Evolutionary conservation across 2,888 invertebrate species (phyloP).

Genomic region (Lasioglossum pauxillum): DNA sequence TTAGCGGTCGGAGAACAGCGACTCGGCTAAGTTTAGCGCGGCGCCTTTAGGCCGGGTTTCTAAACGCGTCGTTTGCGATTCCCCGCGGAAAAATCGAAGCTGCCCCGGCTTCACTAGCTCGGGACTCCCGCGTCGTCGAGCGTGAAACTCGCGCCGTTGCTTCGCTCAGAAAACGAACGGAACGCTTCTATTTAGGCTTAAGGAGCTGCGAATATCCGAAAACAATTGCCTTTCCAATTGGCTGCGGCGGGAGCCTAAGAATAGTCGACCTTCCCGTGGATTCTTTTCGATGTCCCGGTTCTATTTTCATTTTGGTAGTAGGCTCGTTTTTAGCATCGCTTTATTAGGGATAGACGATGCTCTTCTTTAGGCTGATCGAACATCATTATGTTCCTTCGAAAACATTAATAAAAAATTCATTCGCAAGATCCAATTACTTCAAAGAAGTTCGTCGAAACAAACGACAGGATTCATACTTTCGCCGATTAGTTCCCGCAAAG

Average conservation of each 20-base stretch:
- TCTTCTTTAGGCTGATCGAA: neutral
- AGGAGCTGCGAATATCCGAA: conserved; percentile 1
- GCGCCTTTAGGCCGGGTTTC: conserved; percentile 65
- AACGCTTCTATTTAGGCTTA: neutral
- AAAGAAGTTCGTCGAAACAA: neutral
- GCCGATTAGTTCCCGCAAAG: neutral
- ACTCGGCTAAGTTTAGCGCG: conserved; percentile 69
- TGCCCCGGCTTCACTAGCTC: neutral
- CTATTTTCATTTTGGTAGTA: neutral
- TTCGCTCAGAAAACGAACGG: neutral
- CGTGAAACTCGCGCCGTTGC: conserved; percentile 9
- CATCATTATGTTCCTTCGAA: too few species aligned
- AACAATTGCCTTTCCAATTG: conserved; percentile 6
- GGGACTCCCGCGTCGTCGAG: conserved; percentile 1
- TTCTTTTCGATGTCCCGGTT: neutral
- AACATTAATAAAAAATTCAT: too few species aligned
- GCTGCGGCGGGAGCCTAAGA: neutral
- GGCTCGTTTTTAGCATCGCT: neutral
- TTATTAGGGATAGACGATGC: neutral
- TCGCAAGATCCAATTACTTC: too few species aligned
- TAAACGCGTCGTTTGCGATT: conserved; percentile 55
- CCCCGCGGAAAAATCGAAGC: conserved; percentile 43
- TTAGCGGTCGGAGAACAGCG: conserved; percentile 62
- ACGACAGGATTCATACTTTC: neutral
- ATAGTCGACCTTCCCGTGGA: neutral